Base-by-base conservation (phyloP, 2,797 vertebrate genomes). In the Peromyscus aztecus region DNA sequence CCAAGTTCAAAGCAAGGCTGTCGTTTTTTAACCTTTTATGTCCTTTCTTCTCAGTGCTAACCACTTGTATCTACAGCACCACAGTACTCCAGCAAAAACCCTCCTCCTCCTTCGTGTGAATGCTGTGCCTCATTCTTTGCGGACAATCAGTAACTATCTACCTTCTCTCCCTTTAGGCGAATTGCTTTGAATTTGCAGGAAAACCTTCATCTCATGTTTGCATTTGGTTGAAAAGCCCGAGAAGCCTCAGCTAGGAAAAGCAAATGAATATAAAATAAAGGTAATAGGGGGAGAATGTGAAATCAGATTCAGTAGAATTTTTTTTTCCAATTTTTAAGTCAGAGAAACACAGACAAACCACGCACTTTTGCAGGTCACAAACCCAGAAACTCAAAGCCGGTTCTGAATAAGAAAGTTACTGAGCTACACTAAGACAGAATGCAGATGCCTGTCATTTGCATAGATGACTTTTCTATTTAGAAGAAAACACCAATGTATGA, bases 231-330 rank as follows among this genome's bases (percentile, higher is more conserved):
- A 98, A 97, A 97, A 97, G 63, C 75, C 31, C 61, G 52, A 92
- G 90, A 96, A 97, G 46, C 91, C 6, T 96, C 91, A 85, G 29
- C 46, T 94, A 97, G 90, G 90, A 96, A 67, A 90, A 97, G 59
- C 75, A 95, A 96, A 97, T 97, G 95, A 97, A 97, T 97, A 97
- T 88, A 84, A 96, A 97, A 84, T 83, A 96, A 34, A 73, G 34
- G 92, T 94, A 83, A 86, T 94, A 94, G 52, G 55, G 46, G 69
- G 61, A 65, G 94, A 96, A 97, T 94, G 94, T 81, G 81, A 94
- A 97, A 94, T 96, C 83, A 91, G 82, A 94, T 87, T 77, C 55
- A 59, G 23, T 73, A 59, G 73, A 43, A 17, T 63, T 8, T 43
- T 77, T 94, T 75, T 23, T 13, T 57, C 43, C 17, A 4, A 34